A percentile compares a stretch with the other conserved stretches of the same genome.
These are phyloP conservation scores for Balanococcus diminutus DNA, from an alignment of 2,888 invertebrate genomes.

Conservation along the genomic window DNA sequence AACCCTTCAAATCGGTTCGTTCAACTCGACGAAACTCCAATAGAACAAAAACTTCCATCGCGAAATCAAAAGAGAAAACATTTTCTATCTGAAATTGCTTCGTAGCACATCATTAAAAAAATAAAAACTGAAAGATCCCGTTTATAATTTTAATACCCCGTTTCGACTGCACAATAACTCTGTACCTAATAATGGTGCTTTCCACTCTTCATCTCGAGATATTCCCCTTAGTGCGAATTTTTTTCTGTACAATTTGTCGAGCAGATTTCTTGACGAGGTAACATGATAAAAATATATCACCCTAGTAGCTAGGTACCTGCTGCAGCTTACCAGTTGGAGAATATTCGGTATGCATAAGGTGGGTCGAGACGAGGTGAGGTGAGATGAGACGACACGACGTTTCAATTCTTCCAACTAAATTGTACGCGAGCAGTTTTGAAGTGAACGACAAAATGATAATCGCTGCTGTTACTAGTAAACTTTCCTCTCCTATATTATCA, in stretches of 20 bases:
- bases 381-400: background rate
- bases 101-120: too few species aligned
- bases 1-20: too few species aligned
- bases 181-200: too few species aligned
- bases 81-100: too few species aligned
- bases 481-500: background rate
- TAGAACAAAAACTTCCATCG: too few species aligned
- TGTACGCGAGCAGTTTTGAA: background rate
- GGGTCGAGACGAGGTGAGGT: too few species aligned
- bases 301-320: background rate
- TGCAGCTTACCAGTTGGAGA: too few species aligned
- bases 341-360: background rate
- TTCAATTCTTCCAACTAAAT: background rate
- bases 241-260: background rate
- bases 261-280: background rate
- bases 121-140: too few species aligned
- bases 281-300: background rate
- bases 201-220: background rate
- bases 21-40: too few species aligned
- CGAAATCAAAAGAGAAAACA: too few species aligned
- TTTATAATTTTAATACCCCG: too few species aligned
- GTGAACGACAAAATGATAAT: background rate
- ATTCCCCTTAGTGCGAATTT: background rate
- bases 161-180: too few species aligned
- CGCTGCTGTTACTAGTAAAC: background rate